These are phyloP conservation scores for Oncorhynchus keta DNA, from an alignment of 2,113 vertebrate species.

Conservation along the genomic window DNA sequence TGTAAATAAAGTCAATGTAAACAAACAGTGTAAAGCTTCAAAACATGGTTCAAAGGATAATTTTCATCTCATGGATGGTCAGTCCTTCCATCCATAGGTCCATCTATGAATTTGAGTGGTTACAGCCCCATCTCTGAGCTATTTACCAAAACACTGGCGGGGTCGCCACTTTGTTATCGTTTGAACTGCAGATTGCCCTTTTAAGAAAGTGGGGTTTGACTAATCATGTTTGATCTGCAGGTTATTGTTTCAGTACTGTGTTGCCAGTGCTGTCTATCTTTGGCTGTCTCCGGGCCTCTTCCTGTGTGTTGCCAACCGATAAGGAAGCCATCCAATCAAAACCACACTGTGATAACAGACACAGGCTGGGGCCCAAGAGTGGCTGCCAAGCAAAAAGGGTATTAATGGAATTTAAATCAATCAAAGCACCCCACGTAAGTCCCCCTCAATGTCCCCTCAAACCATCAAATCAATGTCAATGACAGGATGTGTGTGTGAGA, in stretches of 20 bases:
- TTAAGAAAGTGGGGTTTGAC: background rate
- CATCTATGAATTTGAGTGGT: no score
- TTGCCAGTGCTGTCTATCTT: conserved; percentile 39
- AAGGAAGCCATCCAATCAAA: conserved; percentile 53
- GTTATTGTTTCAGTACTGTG: conserved; percentile 50
- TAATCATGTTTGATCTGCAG: conserved; percentile 52
- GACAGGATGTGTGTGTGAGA: background rate
- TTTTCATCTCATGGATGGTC: no score
- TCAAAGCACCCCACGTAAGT: conserved; percentile 38
- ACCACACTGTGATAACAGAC: conserved; percentile 48
- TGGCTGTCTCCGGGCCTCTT: conserved; percentile 39
- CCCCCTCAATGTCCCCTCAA: conserved; percentile 10
- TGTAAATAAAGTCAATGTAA: no score
- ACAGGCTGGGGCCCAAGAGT: conserved; percentile 28
- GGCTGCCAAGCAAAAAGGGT: conserved; percentile 44
- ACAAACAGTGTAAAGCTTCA: no score
- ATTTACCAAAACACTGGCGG: no score
- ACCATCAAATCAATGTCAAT: conserved; percentile 8
- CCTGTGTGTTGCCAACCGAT: conserved; percentile 64
- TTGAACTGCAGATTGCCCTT: background rate
- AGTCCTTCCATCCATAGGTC: no score
- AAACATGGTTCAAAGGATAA: no score
- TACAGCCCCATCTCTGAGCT: no score
- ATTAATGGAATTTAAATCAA: conserved; percentile 69
- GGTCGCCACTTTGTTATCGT: no score